Evolutionary conservation across 1,140 invertebrate species (phyloP).

Genomic region (Chrysopa pallens): DNA sequence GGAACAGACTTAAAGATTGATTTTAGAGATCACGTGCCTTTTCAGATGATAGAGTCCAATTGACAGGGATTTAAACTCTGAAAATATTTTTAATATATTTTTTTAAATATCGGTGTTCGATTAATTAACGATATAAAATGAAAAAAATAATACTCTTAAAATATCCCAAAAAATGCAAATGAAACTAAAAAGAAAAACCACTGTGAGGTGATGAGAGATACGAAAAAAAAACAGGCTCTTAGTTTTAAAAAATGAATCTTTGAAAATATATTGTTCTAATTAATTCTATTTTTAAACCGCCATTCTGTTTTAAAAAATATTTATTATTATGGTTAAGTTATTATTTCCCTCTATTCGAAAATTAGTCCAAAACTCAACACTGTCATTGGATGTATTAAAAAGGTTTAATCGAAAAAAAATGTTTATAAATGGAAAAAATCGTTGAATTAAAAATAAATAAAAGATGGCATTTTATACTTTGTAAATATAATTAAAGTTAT

Average conservation of each 20-base stretch:
- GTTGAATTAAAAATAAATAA: too few species aligned
- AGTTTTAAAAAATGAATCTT: neutral
- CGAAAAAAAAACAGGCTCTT: too few species aligned
- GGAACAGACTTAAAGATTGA: neutral
- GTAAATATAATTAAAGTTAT: too few species aligned
- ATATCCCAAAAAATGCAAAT: neutral
- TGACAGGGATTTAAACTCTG: neutral
- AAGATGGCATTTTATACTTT: too few species aligned
- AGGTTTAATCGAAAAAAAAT: too few species aligned
- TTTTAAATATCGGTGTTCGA: neutral
- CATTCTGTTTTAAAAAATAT: too few species aligned
- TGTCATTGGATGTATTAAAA: too few species aligned
- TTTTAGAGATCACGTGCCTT: neutral
- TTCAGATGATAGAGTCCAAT: neutral
- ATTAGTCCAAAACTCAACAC: too few species aligned
- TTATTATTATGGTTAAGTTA: too few species aligned
- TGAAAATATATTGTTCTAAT: neutral
- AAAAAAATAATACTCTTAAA: neutral
- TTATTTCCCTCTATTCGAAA: too few species aligned
- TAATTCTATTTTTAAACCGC: too few species aligned
- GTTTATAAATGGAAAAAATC: too few species aligned
- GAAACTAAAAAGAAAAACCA: neutral
- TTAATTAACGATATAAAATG: neutral
- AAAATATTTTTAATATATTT: neutral
- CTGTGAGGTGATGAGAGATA: neutral